These are phyloP conservation scores for Protonibea diacanthus DNA, from an alignment of 2,797 vertebrate species.

Conservation along the genomic window DNA sequence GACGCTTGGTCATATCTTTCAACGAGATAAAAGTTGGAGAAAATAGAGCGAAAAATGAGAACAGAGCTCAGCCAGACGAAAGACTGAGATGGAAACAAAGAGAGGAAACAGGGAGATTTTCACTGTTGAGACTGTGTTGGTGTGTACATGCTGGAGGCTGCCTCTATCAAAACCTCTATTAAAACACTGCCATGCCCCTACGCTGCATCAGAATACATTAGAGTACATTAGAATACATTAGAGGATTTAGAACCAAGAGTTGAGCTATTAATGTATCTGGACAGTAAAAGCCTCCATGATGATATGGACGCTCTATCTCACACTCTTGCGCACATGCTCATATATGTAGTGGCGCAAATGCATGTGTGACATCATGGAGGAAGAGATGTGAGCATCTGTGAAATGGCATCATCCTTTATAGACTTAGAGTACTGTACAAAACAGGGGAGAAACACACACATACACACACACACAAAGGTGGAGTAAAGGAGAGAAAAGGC, in stretches of 20 bases:
- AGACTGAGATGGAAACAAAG: slow-evolving; percentile 41
- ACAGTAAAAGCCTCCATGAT: slow-evolving; percentile 73
- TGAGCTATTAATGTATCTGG: slow-evolving; percentile 79
- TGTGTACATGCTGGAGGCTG: slow-evolving; percentile 68
- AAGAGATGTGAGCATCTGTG: slow-evolving; percentile 70
- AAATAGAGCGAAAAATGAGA: slow-evolving; percentile 11
- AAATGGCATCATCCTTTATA: slow-evolving; percentile 43
- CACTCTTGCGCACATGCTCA: slow-evolving; percentile 14
- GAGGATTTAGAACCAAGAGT: slow-evolving; percentile 79
- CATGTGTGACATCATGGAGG: slow-evolving; percentile 47
- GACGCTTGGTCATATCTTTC: slow-evolving; percentile 45
- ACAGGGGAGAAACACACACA: slow-evolving; percentile 28
- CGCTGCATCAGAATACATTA: slow-evolving; percentile 82
- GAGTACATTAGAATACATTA: slow-evolving; percentile 85
- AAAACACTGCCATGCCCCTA: slow-evolving; percentile 75
- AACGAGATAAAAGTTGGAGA: slow-evolving; percentile 47
- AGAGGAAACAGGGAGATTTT: slow-evolving; percentile 45
- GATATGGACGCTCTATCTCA: slow-evolving; percentile 52
- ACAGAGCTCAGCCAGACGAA: slow-evolving; percentile 25
- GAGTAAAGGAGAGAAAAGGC: slow-evolving; percentile 14
- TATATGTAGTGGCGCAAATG: slow-evolving; percentile 35
- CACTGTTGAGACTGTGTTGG: slow-evolving; percentile 40
- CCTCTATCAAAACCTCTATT: slow-evolving; percentile 77
- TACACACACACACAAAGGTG: slow-evolving; percentile 17
- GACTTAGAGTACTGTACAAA: slow-evolving; percentile 38